Conservation (phyloP, 2,888 invertebrate genomes). For the Cantharis nigra region DNA sequence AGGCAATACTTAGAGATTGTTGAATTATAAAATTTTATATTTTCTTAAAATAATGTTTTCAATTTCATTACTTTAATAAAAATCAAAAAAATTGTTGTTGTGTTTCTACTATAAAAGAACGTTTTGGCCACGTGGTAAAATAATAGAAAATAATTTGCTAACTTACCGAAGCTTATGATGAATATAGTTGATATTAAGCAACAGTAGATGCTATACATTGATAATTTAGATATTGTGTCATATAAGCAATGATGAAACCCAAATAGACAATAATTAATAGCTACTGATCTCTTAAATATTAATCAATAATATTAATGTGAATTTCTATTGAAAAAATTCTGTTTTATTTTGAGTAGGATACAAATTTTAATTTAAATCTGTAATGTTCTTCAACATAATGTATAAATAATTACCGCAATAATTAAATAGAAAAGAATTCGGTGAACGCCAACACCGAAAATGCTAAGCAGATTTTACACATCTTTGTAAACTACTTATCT, state of each 20-base stretch:
- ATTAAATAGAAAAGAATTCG: background rate
- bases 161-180: background rate
- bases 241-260: background rate
- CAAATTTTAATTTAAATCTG: background rate
- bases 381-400: background rate
- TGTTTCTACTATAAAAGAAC: background rate
- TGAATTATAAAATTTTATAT: background rate
- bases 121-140: background rate
- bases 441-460: background rate
- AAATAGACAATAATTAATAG: background rate
- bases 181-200: background rate
- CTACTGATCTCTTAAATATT: background rate
- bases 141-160: background rate
- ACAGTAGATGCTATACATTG: background rate
- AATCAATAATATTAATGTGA: background rate
- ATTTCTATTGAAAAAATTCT: background rate
- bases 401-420: background rate
- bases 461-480: background rate
- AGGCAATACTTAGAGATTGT: background rate
- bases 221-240: background rate
- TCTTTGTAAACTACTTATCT: too few species aligned
- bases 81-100: background rate
- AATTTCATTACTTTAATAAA: background rate
- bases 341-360: background rate
- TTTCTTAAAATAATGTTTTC: background rate